These are phyloP conservation scores for Amphimallon solstitiale DNA, from an alignment of 2,888 invertebrate genomes.

Conservation along the genomic window DNA sequence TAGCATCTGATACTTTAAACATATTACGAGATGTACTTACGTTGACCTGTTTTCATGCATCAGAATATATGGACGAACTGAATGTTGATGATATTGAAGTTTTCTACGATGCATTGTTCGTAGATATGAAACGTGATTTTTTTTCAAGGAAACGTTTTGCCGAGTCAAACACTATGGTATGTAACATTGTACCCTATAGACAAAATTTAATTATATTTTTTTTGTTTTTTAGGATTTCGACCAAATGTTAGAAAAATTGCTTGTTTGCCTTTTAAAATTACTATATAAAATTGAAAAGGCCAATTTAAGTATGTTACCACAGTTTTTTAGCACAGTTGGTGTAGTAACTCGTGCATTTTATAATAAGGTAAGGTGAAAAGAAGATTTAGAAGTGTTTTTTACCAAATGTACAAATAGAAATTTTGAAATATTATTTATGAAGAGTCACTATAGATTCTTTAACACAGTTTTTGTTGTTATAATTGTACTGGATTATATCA, in stretches of 20 bases:
- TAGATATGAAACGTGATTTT: slow-evolving; percentile 21
- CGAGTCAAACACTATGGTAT: slow-evolving; percentile 4
- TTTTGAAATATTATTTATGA: too few relatives aligned
- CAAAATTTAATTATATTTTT: not conserved
- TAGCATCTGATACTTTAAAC: not conserved
- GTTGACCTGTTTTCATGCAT: not conserved
- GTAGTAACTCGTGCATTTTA: slow-evolving; percentile 21
- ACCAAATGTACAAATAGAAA: too few relatives aligned
- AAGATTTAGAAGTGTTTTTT: too few relatives aligned
- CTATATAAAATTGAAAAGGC: slow-evolving; percentile 28
- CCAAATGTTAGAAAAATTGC: slow-evolving; percentile 5
- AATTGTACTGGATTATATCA: not conserved
- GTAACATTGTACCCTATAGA: not conserved
- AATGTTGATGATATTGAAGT: not conserved
- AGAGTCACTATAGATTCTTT: not conserved
- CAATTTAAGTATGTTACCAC: slow-evolving; percentile 18
- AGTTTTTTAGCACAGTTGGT: slow-evolving; percentile 13
- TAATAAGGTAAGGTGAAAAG: slow-evolving; percentile 21
- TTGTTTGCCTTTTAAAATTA: not conserved
- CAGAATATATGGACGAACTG: not conserved
- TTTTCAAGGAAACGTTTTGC: slow-evolving; percentile 14
- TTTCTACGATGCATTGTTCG: slow-evolving; percentile 19
- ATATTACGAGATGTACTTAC: slow-evolving; percentile 21
- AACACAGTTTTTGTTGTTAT: not conserved
- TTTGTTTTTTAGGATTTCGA: slow-evolving; percentile 12